These are phyloP conservation scores for Theretra japonica DNA, from an alignment of 2,888 invertebrate species.

Conservation along the genomic window DNA sequence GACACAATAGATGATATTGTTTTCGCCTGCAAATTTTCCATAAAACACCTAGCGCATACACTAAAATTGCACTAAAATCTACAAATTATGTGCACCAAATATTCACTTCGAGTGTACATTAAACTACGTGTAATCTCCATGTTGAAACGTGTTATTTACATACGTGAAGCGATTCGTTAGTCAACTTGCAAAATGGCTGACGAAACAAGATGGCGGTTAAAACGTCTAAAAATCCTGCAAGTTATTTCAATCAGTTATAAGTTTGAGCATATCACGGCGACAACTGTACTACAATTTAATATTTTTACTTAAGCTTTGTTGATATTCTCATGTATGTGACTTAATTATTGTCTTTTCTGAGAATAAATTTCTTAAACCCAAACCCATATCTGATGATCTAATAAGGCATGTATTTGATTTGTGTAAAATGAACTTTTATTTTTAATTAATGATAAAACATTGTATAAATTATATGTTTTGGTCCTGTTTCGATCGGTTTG, in stretches of 20 bases:
- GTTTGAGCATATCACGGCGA: too few species aligned
- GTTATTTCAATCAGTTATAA: neutral
- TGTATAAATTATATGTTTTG: neutral
- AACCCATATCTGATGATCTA: too few species aligned
- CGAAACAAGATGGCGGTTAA: constrained; percentile 30
- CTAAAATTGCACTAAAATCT: constrained; percentile 39
- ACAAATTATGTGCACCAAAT: constrained; percentile 58
- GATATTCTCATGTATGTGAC: too few species aligned
- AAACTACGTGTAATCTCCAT: constrained; percentile 34
- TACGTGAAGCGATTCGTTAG: constrained; percentile 53
- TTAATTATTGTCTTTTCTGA: too few species aligned
- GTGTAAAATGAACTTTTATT: neutral
- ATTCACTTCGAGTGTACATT: constrained; percentile 54
- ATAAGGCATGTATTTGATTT: too few species aligned
- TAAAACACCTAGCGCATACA: neutral
- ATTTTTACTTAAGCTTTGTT: too few species aligned
- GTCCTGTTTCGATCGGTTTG: neutral
- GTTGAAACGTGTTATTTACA: constrained; percentile 66
- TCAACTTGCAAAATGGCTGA: constrained; percentile 55
- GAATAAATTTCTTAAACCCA: too few species aligned
- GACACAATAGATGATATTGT: neutral
- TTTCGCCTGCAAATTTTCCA: neutral
- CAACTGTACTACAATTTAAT: too few species aligned
- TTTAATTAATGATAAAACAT: neutral
- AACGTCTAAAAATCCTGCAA: constrained; percentile 44